A percentile compares a stretch with the other conserved stretches of the same genome.
phyloP scores from a whole-genome alignment of 2,797 vertebrate genomes.

The Crocodylus rhombifer region DNA sequence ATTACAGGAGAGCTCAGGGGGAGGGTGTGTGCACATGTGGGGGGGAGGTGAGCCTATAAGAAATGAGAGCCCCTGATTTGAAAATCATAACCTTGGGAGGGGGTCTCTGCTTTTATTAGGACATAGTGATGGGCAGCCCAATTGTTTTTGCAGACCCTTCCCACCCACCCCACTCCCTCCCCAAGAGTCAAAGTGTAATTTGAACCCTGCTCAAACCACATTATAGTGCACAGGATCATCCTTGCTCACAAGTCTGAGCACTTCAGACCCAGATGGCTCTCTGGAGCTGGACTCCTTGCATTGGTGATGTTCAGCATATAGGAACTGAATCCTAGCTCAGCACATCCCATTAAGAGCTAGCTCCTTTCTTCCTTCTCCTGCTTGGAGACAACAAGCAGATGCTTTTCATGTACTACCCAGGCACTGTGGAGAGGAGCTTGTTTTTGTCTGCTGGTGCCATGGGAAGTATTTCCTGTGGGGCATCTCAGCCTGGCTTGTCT shows the following conservation, averaged over 20 bases:
- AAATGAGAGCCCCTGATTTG: no score
- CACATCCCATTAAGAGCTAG: neutral
- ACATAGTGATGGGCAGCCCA: no score
- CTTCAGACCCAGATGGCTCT: neutral
- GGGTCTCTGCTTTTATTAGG: no score
- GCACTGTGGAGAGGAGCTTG: neutral
- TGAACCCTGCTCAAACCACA: no score
- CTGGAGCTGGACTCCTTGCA: neutral
- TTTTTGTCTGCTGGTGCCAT: neutral
- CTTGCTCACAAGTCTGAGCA: neutral
- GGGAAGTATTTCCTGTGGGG: neutral
- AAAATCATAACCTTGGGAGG: no score
- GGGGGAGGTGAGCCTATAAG: no score
- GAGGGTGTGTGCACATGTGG: no score
- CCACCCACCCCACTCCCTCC: no score
- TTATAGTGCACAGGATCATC: neutral
- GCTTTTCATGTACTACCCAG: neutral
- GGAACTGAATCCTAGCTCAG: accelerated
- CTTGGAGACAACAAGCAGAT: neutral
- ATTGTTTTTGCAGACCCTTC: no score
- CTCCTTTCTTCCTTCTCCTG: neutral
- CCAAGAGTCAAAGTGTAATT: no score
- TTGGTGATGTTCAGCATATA: neutral
- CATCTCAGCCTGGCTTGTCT: neutral
- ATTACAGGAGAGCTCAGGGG: no score